Conservation (phyloP, 2,113 vertebrate genomes). For the Cebus imitator region DNA sequence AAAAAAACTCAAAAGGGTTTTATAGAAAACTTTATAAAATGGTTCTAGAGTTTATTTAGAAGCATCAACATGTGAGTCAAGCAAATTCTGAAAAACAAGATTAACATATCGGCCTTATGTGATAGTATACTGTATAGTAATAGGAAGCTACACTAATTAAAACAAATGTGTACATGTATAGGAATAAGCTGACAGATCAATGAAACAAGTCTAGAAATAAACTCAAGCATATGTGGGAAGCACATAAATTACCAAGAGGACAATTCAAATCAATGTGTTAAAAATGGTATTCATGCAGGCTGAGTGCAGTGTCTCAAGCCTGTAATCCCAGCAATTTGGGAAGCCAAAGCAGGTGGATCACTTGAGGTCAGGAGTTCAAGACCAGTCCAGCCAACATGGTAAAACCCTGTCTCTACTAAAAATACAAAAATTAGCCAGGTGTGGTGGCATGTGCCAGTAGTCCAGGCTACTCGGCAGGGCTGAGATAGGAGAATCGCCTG, state of each 20-base stretch:
- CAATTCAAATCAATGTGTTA: not conserved
- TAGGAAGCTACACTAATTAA: constrained; percentile 21
- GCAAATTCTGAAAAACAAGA: not conserved
- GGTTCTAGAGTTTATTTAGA: not conserved
- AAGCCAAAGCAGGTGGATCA: too few relatives aligned
- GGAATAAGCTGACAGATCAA: not conserved
- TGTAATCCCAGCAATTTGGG: too few relatives aligned
- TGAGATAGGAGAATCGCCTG: too few relatives aligned
- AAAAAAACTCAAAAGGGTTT: not conserved
- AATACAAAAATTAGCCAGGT: too few relatives aligned
- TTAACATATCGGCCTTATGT: not conserved
- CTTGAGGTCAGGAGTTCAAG: too few relatives aligned
- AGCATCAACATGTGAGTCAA: not conserved
- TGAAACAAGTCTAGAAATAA: constrained; percentile 16
- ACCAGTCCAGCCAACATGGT: too few relatives aligned
- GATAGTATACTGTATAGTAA: not conserved
- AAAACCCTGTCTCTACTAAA: too few relatives aligned
- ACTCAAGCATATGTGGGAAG: not conserved
- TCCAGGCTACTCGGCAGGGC: too few relatives aligned
- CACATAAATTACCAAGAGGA: constrained; percentile 1
- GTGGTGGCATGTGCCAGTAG: too few relatives aligned
- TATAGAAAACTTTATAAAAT: constrained; percentile 18
- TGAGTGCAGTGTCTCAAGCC: too few relatives aligned
- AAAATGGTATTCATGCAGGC: not conserved
- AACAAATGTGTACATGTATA: not conserved